phyloP scores from a whole-genome alignment of 2,797 vertebrate species.

The Poecilia picta region DNA sequence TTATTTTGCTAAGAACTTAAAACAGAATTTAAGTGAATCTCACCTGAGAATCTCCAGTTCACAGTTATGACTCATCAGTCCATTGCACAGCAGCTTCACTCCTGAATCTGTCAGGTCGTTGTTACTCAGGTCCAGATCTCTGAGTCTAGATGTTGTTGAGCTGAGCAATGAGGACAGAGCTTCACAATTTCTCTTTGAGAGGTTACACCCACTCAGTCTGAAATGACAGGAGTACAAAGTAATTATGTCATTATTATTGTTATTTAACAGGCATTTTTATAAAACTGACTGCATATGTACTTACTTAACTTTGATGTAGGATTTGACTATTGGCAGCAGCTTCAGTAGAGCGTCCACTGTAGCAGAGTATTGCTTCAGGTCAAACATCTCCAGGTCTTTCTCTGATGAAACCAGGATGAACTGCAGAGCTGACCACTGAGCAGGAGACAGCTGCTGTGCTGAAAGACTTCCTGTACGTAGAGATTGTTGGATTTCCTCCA shows the following conservation, averaged over 20 bases:
- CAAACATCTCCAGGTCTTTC: too few relatives aligned
- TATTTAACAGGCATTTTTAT: too few relatives aligned
- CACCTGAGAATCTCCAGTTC: background rate
- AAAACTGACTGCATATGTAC: too few relatives aligned
- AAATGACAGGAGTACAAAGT: background rate
- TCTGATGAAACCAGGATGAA: background rate
- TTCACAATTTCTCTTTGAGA: background rate
- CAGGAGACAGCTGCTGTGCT: background rate
- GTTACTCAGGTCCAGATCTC: conserved; percentile 3
- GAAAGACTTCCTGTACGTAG: background rate
- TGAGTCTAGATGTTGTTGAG: background rate
- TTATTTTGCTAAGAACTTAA: too few relatives aligned
- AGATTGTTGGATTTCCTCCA: background rate
- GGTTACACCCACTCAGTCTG: background rate
- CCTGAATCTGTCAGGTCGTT: background rate
- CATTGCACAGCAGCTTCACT: background rate
- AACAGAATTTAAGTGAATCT: background rate
- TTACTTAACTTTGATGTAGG: background rate
- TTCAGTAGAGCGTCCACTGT: too few relatives aligned
- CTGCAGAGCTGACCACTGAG: background rate
- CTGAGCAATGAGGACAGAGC: background rate
- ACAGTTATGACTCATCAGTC: background rate
- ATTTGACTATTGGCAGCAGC: background rate
- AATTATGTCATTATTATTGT: too few relatives aligned
- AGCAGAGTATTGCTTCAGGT: too few relatives aligned